Percentiles rank a stretch among this genome's conserved stretches.
phyloP scores from a whole-genome alignment of 2,113 vertebrate genomes.

The Thermophis baileyi region DNA sequence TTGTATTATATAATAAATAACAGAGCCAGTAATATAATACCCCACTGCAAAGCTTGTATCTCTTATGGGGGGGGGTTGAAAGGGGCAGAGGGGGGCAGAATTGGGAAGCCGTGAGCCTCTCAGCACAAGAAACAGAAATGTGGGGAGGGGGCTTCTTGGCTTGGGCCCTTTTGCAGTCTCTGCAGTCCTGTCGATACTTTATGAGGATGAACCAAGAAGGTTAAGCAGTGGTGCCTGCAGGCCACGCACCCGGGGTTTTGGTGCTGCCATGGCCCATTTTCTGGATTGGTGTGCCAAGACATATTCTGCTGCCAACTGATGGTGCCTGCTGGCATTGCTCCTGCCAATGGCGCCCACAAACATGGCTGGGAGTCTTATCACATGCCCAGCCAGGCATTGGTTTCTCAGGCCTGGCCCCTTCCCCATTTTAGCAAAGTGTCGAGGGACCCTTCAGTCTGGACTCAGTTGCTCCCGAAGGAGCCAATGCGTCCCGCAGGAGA shows the following conservation, averaged over 20 bases:
- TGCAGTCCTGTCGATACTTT: not conserved
- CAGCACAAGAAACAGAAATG: not conserved
- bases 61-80: not conserved
- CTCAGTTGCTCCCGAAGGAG: not conserved
- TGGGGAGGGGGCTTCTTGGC: not conserved
- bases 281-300: not conserved
- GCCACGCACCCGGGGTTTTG: not conserved
- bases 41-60: not conserved
- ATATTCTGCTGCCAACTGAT: not conserved
- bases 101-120: not conserved
- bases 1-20: slow-evolving; percentile 29
- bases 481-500: no score
- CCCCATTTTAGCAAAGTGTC: not conserved
- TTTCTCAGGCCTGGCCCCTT: not conserved
- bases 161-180: not conserved
- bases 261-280: not conserved
- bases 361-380: not conserved
- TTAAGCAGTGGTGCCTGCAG: not conserved
- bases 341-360: not conserved
- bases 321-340: not conserved
- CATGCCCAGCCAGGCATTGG: not conserved
- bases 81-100: not conserved
- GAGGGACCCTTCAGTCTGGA: not conserved
- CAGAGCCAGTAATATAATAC: slow-evolving; percentile 20
- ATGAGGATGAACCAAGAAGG: not conserved